A percentile compares a stretch with the other conserved stretches of the same genome.
These are phyloP conservation scores for Geotrypetes seraphini DNA, from an alignment of 2,797 vertebrate species.

Conservation along the genomic window DNA sequence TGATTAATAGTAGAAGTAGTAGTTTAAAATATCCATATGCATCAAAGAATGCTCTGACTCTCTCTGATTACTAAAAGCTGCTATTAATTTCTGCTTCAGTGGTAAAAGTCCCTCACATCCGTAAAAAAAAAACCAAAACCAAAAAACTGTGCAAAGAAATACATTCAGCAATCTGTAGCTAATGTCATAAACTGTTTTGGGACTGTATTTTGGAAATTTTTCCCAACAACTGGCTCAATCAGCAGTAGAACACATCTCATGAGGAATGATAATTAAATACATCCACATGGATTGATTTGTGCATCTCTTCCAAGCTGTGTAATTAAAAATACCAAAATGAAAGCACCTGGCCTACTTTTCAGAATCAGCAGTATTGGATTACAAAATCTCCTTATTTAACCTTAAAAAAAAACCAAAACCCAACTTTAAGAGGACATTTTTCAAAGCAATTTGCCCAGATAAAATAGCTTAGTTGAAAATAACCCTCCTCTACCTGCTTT, in stretches of 20 bases:
- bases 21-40: not conserved
- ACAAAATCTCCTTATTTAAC: too few relatives aligned
- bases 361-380: too few relatives aligned
- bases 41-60: not conserved
- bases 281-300: not conserved
- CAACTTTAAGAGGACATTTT: too few relatives aligned
- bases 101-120: not conserved
- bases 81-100: too few relatives aligned
- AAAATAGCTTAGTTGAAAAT: too few relatives aligned
- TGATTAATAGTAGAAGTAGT: too few relatives aligned
- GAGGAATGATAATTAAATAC: slow-evolving; percentile 15
- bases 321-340: not conserved
- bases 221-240: slow-evolving; percentile 8
- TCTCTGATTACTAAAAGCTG: not conserved
- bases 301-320: not conserved
- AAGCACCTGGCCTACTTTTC: too few relatives aligned
- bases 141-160: not conserved
- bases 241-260: slow-evolving; percentile 12
- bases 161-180: not conserved
- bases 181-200: not conserved
- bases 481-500: too few relatives aligned
- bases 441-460: too few relatives aligned
- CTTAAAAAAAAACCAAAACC: too few relatives aligned
- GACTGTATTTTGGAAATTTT: slow-evolving; percentile 17
- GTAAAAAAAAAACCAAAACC: not conserved